Percentiles rank a stretch among this genome's conserved stretches.
Conservation (phyloP, 2,797 vertebrate species). For the Enteromius argenteus region DNA sequence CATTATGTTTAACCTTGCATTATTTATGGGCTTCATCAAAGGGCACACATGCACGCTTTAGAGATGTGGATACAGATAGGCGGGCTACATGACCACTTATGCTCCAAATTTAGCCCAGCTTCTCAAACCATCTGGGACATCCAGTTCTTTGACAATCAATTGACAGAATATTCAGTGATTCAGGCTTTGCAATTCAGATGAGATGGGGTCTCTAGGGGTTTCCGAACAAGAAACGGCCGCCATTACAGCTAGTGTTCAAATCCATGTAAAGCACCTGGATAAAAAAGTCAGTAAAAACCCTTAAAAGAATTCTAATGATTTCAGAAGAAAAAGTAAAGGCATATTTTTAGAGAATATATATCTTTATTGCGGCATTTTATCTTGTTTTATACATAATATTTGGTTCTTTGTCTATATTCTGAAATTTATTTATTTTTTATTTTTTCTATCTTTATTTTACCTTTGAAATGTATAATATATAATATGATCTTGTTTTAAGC, state of each 20-base stretch:
- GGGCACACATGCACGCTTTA: constrained; percentile 39
- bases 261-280: constrained; percentile 19
- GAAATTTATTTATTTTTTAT: not conserved
- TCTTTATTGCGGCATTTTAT: not conserved
- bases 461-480: not conserved
- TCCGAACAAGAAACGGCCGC: not conserved
- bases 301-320: not conserved
- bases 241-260: not conserved
- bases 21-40: constrained; percentile 46
- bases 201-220: not conserved
- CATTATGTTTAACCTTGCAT: constrained; percentile 51
- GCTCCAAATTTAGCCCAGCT: constrained; percentile 10
- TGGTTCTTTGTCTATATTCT: not conserved
- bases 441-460: not conserved
- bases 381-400: not conserved
- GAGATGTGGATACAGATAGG: constrained; percentile 43
- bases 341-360: not conserved
- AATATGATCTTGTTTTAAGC: not conserved
- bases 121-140: constrained; percentile 13
- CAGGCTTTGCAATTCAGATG: constrained; percentile 29
- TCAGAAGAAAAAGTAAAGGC: not conserved
- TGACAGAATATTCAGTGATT: constrained; percentile 31
- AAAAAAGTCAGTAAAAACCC: not conserved
- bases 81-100: constrained; percentile 1
- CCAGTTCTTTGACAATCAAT: constrained; percentile 40